Evolutionary conservation across 2,797 vertebrate genomes (phyloP), one percentile per base, ranked within the genome.

Genomic region (Urophycis tenuis): DNA sequence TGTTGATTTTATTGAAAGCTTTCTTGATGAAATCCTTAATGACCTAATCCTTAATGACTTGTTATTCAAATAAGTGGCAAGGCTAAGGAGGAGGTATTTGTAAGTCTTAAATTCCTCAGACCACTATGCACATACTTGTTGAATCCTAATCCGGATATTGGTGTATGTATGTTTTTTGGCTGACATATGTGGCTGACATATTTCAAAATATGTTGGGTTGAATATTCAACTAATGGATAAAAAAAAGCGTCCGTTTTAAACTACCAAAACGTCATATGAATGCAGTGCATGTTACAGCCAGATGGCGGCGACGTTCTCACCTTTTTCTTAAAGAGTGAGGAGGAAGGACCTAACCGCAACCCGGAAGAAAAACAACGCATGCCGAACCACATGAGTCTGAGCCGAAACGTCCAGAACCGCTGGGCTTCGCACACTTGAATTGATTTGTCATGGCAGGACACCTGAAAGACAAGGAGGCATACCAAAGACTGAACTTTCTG

Each of bases 401-500:
- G 5, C 19, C 7, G n/a, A 14, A 36, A 25, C 22, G 14, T 11
- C 36, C 30, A 33, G 25, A 15, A 14, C 19, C 35, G 32, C 15
- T 72, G 34, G 22, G 10, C 30, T 17, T 19, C 35, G 8, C 60
- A 4, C 8, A 19, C 1, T 32, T 1, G 14, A 3, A 0, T 30
- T 11, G 25, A 0, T 10, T 1, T 3, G 5, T 0, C 32, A 96
- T 96, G 95, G 87, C 94, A 0, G 79, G 70, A 0, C 89, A 84
- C 0, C 75, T 96, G 3, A 96, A 96, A 81, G 95, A 96, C 77
- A 95, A 93, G 72, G 95, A 96, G 78, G 95, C 95, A 0, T 94
- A 93, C 79, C 93, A 95, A 74, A 87, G 95, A 69, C 85, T 96
- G 1, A 96, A 92, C 84, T 97, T 93, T 77, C 89, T 96, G 0